Conservation (phyloP, 2,888 invertebrate genomes). For the Pristionchus maxplancki region DNA sequence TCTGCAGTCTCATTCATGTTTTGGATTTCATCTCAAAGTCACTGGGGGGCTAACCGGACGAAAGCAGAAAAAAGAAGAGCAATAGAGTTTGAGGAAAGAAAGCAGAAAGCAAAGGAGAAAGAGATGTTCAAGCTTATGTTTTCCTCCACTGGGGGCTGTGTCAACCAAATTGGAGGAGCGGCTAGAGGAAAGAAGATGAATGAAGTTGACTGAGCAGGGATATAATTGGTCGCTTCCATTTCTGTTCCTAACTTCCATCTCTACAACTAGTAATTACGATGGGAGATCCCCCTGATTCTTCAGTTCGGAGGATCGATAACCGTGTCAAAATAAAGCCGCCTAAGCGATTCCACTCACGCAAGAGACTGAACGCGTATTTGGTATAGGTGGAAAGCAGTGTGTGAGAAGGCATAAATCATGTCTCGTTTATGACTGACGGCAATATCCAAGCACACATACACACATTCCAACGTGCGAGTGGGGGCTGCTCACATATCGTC, state of each 20-base stretch:
- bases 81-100: not conserved
- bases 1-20: not conserved
- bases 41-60: conserved; percentile 23
- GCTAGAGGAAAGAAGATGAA: not conserved
- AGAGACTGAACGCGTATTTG: conserved; percentile 1
- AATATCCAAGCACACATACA: not conserved
- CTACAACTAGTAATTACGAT: not conserved
- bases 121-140: conserved; percentile 40
- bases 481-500: not conserved
- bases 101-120: not conserved
- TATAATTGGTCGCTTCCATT: not conserved
- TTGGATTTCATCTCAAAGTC: conserved; percentile 12
- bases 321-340: not conserved
- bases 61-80: not conserved
- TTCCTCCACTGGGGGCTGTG: not conserved
- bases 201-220: not conserved
- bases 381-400: not conserved
- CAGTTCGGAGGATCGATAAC: not conserved
- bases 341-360: conserved; percentile 31
- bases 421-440: not conserved
- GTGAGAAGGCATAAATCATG: conserved; percentile 23
- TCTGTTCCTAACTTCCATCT: not conserved
- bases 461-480: not conserved
- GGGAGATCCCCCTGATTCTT: not conserved
- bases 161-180: conserved; percentile 9